phyloP scores from a whole-genome alignment of 2,888 invertebrate species.

The Euzophera pinguis region DNA sequence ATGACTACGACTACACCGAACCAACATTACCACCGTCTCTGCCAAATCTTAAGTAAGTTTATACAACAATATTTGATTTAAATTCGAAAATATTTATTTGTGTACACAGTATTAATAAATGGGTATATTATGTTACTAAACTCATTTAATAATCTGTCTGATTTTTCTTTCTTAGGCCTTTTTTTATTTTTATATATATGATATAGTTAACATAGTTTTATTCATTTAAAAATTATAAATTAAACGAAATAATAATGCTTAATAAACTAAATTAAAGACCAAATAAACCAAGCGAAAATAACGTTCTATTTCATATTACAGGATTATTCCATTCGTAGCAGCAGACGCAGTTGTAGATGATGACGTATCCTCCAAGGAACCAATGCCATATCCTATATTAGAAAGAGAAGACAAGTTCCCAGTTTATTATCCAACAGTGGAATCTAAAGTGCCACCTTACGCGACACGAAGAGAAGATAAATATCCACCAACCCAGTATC shows the following conservation, averaged over 20 bases:
- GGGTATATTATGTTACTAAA: no score
- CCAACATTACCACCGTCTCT: conserved; percentile 89
- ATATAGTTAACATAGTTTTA: no score
- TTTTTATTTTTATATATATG: no score
- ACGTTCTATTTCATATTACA: conserved; percentile 67
- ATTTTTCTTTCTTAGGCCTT: no score
- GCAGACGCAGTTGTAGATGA: conserved; percentile 88
- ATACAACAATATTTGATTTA: no score
- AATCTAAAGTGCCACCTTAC: conserved; percentile 41
- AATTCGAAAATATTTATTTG: no score
- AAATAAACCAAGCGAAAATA: not conserved
- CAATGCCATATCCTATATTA: conserved; percentile 46
- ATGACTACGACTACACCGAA: conserved; percentile 85
- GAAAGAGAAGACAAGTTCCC: conserved; percentile 68
- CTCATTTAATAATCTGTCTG: no score
- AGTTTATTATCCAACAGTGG: conserved; percentile 53
- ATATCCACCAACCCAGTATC: conserved; percentile 60
- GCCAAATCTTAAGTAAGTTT: conserved; percentile 85
- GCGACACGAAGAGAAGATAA: conserved; percentile 50
- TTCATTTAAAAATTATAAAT: no score
- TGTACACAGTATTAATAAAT: no score
- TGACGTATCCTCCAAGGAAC: conserved; percentile 56
- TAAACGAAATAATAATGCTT: not conserved
- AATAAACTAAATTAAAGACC: not conserved
- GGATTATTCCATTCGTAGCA: conserved; percentile 92